A percentile compares a stretch with the other conserved stretches of the same genome.
Conservation (phyloP, 2,797 vertebrate species). For the Falco rusticolus region DNA sequence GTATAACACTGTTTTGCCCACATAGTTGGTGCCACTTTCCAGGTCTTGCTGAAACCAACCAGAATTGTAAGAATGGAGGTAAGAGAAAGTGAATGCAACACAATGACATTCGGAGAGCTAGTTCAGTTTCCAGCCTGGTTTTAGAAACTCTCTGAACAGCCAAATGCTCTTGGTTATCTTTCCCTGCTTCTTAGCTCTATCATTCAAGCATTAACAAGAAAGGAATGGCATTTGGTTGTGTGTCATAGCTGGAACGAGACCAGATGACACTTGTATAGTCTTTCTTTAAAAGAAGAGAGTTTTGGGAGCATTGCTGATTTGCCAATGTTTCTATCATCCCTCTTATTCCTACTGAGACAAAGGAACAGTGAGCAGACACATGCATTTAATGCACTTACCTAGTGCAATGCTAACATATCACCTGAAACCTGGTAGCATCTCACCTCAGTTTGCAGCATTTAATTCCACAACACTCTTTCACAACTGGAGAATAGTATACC, state of each 20-base stretch:
- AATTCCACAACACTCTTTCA: background rate
- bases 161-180: background rate
- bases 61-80: background rate
- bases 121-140: background rate
- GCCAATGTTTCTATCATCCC: background rate
- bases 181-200: background rate
- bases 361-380: background rate
- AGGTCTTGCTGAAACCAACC: background rate
- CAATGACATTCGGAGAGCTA: background rate
- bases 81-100: background rate
- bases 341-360: background rate
- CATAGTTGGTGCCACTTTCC: background rate
- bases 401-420: background rate
- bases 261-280: background rate
- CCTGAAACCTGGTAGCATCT: background rate
- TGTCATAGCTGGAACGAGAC: background rate
- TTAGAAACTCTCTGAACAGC: background rate
- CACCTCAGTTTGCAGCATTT: background rate
- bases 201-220: background rate
- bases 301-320: background rate
- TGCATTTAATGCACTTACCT: background rate
- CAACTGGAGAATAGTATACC: background rate
- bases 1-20: background rate
- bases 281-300: background rate
- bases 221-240: background rate